phyloP scores from a whole-genome alignment of 2,113 vertebrate species.

The Macrotis lagotis region DNA sequence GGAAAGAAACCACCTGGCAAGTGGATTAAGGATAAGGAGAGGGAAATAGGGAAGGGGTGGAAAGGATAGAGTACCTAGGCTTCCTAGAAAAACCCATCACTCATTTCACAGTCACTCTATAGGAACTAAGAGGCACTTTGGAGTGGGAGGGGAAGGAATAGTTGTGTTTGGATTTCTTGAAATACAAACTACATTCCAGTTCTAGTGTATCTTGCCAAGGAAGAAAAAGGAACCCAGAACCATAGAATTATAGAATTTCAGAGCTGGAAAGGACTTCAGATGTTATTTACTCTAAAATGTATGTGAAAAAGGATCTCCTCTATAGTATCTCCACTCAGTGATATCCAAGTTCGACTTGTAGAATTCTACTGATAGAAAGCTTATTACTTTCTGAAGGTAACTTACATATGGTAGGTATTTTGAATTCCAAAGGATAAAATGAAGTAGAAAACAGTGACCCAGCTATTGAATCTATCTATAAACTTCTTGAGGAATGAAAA shows the following conservation, averaged over 20 bases:
- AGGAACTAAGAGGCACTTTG: not conserved
- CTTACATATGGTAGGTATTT: not conserved
- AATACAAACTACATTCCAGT: not conserved
- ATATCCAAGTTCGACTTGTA: not conserved
- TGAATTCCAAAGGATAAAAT: not conserved
- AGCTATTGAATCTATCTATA: not conserved
- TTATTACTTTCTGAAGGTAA: not conserved
- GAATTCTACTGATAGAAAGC: not conserved
- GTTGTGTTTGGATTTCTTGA: not conserved
- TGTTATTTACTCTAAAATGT: not conserved
- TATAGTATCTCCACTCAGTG: not conserved
- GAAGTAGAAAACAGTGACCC: not conserved
- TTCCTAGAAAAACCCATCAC: slow-evolving; percentile 44
- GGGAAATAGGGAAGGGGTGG: not conserved
- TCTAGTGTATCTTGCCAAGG: not conserved
- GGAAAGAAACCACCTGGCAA: slow-evolving; percentile 31
- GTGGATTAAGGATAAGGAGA: not conserved
- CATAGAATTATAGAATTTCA: not conserved
- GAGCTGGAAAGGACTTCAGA: not conserved
- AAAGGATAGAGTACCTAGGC: not conserved
- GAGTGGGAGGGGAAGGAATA: not conserved
- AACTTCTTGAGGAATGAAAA: not conserved
- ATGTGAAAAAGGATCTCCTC: not conserved
- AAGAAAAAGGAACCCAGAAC: not conserved
- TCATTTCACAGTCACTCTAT: not conserved